Evolutionary conservation across 2,888 invertebrate species (phyloP).

Genomic region (Digitonthophagus gazella): DNA sequence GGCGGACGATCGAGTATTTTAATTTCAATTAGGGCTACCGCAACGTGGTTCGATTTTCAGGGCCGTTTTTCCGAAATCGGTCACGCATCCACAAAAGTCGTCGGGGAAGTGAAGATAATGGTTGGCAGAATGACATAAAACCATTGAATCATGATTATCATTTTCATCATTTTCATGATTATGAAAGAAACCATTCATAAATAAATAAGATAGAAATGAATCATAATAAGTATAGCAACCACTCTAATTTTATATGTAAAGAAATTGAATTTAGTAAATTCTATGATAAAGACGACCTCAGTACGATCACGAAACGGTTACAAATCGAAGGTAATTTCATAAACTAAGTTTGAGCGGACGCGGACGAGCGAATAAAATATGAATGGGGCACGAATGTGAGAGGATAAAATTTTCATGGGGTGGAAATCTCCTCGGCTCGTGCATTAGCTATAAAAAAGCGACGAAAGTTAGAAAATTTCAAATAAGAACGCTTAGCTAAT

Average conservation of each 20-base stretch:
- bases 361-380: neutral
- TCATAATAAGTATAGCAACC: no score
- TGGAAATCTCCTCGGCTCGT: neutral
- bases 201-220: no score
- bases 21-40: no score
- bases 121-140: no score
- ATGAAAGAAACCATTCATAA: no score
- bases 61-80: no score
- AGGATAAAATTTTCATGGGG: neutral
- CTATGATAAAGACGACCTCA: neutral
- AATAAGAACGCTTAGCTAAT: slow-evolving; percentile 1
- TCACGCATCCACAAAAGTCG: no score
- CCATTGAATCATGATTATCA: no score
- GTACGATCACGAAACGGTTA: neutral
- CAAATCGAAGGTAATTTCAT: neutral
- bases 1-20: no score
- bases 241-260: neutral
- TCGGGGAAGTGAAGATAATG: no score
- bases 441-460: neutral
- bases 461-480: neutral
- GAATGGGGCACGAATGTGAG: neutral
- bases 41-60: no score
- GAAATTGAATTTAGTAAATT: neutral
- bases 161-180: no score
- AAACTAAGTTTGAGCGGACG: neutral